Conservation (phyloP, 2,888 invertebrate genomes). For the Sicus ferrugineus region DNA sequence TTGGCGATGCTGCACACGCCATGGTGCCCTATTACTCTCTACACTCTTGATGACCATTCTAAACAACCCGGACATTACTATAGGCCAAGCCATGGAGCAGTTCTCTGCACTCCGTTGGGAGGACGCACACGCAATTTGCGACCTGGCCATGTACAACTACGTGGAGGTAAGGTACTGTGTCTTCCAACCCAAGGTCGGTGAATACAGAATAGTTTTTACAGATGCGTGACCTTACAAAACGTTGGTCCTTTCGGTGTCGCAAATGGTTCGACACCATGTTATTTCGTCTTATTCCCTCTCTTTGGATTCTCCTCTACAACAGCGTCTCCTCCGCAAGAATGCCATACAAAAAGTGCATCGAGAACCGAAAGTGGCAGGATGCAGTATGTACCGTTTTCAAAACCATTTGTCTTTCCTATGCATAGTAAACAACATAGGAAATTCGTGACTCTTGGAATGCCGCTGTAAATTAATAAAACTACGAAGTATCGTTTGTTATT, state of each 20-base stretch:
- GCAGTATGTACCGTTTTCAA: slow-evolving; percentile 54
- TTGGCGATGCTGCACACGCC: slow-evolving; percentile 98
- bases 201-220: slow-evolving; percentile 62
- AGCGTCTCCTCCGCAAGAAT: slow-evolving; percentile 90
- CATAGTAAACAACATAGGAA: no score
- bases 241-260: slow-evolving; percentile 79
- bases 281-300: slow-evolving; percentile 74
- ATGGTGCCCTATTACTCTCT: slow-evolving; percentile 96
- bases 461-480: no score
- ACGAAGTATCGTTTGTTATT: no score
- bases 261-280: slow-evolving; percentile 84
- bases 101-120: slow-evolving; percentile 78
- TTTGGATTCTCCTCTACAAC: slow-evolving; percentile 94
- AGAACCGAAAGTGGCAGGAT: slow-evolving; percentile 87
- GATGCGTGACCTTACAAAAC: slow-evolving; percentile 92
- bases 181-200: no score
- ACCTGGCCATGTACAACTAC: slow-evolving; percentile 97
- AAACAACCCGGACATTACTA: slow-evolving; percentile 70
- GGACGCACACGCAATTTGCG: slow-evolving; percentile 92
- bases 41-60: slow-evolving; percentile 77
- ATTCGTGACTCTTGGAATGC: no score
- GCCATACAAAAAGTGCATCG: slow-evolving; percentile 84
- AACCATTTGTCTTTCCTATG: neutral
- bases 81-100: slow-evolving; percentile 72
- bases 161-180: slow-evolving; percentile 78